Evolutionary conservation across 1,140 invertebrate species (phyloP).

Genomic region (Cydia fagiglandana): DNA sequence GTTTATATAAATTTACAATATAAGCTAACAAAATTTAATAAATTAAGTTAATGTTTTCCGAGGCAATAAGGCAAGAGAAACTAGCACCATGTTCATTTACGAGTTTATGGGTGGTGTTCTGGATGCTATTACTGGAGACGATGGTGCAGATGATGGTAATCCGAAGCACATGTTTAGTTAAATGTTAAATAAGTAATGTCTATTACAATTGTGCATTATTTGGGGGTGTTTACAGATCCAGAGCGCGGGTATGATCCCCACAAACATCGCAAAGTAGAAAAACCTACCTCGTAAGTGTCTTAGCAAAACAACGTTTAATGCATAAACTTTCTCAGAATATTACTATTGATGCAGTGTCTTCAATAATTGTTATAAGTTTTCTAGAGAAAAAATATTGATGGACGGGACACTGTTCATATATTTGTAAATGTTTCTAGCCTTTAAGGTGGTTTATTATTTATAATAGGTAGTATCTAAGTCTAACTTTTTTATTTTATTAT

Average conservation of each 20-base stretch:
- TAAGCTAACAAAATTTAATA: background rate
- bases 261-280: slow-evolving; percentile 82
- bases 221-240: background rate
- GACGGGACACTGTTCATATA: too few relatives aligned
- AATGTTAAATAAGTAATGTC: background rate
- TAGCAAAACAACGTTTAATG: background rate
- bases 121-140: background rate
- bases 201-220: background rate
- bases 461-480: too few relatives aligned
- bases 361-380: too few relatives aligned
- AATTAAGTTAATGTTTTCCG: background rate
- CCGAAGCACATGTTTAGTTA: background rate
- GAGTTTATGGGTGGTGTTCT: slow-evolving; percentile 22
- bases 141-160: background rate
- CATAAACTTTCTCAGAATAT: background rate
- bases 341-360: too few relatives aligned
- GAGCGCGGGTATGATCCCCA: slow-evolving; percentile 81
- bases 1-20: slow-evolving; percentile 7
- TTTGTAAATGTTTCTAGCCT: too few relatives aligned
- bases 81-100: slow-evolving; percentile 28
- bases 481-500: too few relatives aligned
- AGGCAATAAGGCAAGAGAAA: background rate
- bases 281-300: slow-evolving; percentile 85
- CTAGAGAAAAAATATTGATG: too few relatives aligned
- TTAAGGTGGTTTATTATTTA: too few relatives aligned